A percentile compares a stretch with the other conserved stretches of the same genome.
These are phyloP conservation scores for Melopsittacus undulatus DNA, from an alignment of 2,797 vertebrate genomes.

Conservation along the genomic window DNA sequence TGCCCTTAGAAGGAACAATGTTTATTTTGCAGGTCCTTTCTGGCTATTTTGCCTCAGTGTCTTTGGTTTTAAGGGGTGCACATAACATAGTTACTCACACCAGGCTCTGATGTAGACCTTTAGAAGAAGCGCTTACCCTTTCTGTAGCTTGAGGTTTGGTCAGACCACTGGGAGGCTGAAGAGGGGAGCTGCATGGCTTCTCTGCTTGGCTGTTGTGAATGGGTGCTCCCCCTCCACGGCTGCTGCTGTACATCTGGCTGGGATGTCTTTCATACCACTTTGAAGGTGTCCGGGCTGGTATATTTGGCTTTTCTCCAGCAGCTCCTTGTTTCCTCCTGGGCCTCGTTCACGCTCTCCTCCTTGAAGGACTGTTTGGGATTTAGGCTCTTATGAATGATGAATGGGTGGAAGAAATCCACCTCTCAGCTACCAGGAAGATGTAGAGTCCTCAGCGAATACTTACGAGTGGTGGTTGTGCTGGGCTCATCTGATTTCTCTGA, in stretches of 20 bases:
- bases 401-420: constrained; percentile 34
- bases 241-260: neutral
- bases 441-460: neutral
- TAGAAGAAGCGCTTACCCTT: neutral
- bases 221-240: neutral
- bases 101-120: neutral
- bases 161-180: neutral
- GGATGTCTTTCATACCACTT: constrained; percentile 45
- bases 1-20: neutral
- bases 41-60: neutral
- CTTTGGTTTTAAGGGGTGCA: neutral
- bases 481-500: neutral
- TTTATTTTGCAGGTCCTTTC: neutral
- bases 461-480: neutral
- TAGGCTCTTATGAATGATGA: constrained; percentile 39
- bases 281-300: constrained; percentile 23
- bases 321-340: constrained; percentile 51
- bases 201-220: neutral
- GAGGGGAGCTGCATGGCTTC: neutral
- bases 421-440: constrained; percentile 20
- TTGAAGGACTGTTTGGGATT: constrained; percentile 64
- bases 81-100: neutral
- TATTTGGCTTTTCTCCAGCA: constrained; percentile 58
- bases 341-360: constrained; percentile 32
- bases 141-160: neutral